Evolutionary conservation across 2,797 vertebrate species (phyloP).

Genomic region (Prunella strophiata): DNA sequence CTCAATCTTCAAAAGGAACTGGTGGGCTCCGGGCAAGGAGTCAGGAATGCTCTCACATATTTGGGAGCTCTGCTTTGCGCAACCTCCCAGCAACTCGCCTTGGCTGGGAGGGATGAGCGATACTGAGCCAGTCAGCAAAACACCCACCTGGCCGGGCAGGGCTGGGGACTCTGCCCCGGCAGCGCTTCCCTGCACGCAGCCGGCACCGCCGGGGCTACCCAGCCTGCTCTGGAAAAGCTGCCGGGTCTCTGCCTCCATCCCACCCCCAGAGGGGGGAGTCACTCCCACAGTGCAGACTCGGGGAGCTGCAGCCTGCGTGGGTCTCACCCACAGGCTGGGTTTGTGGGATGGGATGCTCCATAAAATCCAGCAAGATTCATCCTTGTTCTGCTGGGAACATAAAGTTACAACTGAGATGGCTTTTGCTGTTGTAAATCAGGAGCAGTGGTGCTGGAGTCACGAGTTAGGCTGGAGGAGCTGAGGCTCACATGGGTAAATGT

Average conservation of each 20-base stretch:
- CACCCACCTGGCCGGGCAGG: not conserved
- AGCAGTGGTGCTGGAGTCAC: rapidly evolving
- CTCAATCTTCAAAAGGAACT: slow-evolving; percentile 34
- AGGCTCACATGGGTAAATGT: not conserved
- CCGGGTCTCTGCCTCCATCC: not conserved
- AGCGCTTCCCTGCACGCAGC: not conserved
- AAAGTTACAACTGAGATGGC: rapidly evolving
- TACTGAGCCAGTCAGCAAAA: slow-evolving; percentile 48
- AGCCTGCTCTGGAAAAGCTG: rapidly evolving
- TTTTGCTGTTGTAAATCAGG: not conserved
- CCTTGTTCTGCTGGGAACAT: not conserved
- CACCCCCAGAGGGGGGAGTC: rapidly evolving
- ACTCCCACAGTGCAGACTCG: rapidly evolving
- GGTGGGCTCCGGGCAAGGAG: slow-evolving; percentile 22
- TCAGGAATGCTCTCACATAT: slow-evolving; percentile 14
- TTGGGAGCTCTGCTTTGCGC: slow-evolving; percentile 20
- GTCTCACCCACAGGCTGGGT: rapidly evolving
- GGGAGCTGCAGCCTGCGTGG: not conserved
- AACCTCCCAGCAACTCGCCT: not conserved
- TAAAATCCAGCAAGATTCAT: not conserved
- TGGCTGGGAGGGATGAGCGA: slow-evolving; percentile 54
- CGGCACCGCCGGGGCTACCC: rapidly evolving
- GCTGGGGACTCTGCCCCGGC: not conserved
- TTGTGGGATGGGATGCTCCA: rapidly evolving
- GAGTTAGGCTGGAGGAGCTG: not conserved